Base-by-base conservation (phyloP, 1,140 invertebrate species). In the Parapsyche elsis region DNA sequence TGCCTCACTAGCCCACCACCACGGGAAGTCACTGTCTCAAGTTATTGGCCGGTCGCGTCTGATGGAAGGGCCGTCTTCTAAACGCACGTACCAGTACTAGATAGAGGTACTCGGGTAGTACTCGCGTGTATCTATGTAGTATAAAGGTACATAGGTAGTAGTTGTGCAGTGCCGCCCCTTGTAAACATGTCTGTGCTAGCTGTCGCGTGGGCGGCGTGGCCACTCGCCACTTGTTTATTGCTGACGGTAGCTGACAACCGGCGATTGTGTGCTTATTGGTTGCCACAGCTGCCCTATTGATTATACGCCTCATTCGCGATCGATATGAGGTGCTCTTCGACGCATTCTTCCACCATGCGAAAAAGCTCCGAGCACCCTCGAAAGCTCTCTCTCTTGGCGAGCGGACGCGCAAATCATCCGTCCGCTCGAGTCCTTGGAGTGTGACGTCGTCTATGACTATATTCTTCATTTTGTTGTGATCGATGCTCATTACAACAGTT, bases 201-300 rank as follows among this genome's bases (percentile, higher is more conserved):
- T 77, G 75, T 77, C 75, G 75, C 75, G 75, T 77, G 75, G 75
- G 75, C 75, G 75, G 57, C 19, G 46, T 19, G 30, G 30, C 24
- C 53, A 21, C 64, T 53, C 49, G 49, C 49, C 14, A 38, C 45
- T 77, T 61, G 57, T 77, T 77, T 77, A 77, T 77, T 38, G 59
- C 57, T 49, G 59, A 64, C 75, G 75, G 75, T 77, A 77, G 75
- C 75, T 64, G 75, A 77, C 75, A 77, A 77, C 75, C 75, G 59
- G 59, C 75, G 75, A 77, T 77, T 77, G 75, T 77, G 75, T 77
- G 75, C 57, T 77, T 77, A 77, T 77, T 77, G 75, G 57, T 77
- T 77, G 44, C 75, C 59, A 9, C 53, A 64, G 53, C 49, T 77
- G 24, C 23, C 75, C 75, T 77, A 77, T 77, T 77, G 75, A 77